phyloP scores from a whole-genome alignment of 2,888 invertebrate species.

The Coelopa pilipes region DNA sequence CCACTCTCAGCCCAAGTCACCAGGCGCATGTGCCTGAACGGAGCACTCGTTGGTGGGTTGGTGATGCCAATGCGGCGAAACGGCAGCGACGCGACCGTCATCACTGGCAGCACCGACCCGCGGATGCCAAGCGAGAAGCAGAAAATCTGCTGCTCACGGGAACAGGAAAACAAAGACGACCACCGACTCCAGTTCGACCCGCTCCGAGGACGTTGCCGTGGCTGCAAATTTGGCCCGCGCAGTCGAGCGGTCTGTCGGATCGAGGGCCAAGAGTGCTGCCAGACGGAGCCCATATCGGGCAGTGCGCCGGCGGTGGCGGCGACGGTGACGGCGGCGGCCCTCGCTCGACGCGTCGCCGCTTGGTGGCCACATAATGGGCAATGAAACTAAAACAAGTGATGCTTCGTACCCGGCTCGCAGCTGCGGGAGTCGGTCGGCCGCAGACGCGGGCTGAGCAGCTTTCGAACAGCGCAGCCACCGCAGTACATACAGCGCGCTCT shows the following conservation, averaged over 20 bases:
- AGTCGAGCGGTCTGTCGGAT: not conserved
- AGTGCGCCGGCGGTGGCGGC: too few relatives aligned
- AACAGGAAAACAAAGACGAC: conserved; percentile 20
- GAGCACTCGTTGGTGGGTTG: not conserved
- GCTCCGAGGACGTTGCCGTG: not conserved
- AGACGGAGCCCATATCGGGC: not conserved
- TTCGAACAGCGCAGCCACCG: not conserved
- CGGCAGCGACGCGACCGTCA: not conserved
- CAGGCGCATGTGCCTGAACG: too few relatives aligned
- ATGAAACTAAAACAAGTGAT: conserved; percentile 28
- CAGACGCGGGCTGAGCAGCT: not conserved
- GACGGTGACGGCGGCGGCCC: too few relatives aligned
- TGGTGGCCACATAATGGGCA: not conserved
- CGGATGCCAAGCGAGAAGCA: conserved; percentile 2
- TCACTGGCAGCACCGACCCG: not conserved
- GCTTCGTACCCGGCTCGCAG: conserved; percentile 9
- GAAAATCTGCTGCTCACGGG: conserved; percentile 27
- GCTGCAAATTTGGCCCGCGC: conserved; percentile 15
- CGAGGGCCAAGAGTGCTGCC: not conserved
- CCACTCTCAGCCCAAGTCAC: not conserved
- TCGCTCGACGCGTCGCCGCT: not conserved
- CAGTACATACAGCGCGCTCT: too few relatives aligned
- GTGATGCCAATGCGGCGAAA: conserved; percentile 3
- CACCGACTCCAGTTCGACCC: too few relatives aligned
- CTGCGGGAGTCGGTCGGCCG: not conserved